Percentiles rank a stretch among this genome's conserved stretches.
Conservation (phyloP, 2,888 invertebrate genomes). For the Panopea generosa region DNA sequence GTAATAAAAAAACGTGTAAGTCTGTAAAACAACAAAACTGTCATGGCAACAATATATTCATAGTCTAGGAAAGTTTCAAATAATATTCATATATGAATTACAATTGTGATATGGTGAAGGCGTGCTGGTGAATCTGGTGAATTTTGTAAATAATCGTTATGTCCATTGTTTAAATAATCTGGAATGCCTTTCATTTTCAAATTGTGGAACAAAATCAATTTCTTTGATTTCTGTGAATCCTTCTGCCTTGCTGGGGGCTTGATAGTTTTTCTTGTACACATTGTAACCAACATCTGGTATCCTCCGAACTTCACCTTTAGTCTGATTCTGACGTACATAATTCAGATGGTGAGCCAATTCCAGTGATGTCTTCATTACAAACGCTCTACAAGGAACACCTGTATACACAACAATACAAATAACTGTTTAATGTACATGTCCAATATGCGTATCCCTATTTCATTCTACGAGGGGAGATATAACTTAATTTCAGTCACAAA, state of each 20-base stretch:
- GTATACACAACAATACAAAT: slow-evolving; percentile 28
- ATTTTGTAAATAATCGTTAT: slow-evolving; percentile 7
- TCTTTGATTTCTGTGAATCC: slow-evolving; percentile 79
- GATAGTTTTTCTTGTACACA: slow-evolving; percentile 81
- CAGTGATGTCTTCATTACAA: slow-evolving; percentile 78
- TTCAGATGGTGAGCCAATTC: slow-evolving; percentile 82
- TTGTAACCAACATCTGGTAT: slow-evolving; percentile 83
- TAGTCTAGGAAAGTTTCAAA: too few relatives aligned
- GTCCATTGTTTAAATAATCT: slow-evolving; percentile 81
- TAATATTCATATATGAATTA: too few relatives aligned
- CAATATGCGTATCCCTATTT: too few relatives aligned
- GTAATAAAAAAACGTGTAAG: too few relatives aligned
- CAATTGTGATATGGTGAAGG: too few relatives aligned
- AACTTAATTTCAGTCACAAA: too few relatives aligned
- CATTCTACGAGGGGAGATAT: too few relatives aligned
- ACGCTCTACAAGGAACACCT: slow-evolving; percentile 81
- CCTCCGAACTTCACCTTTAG: slow-evolving; percentile 76
- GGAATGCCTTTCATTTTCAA: slow-evolving; percentile 74
- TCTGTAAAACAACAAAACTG: too few relatives aligned
- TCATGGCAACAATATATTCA: too few relatives aligned
- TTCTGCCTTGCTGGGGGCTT: slow-evolving; percentile 76
- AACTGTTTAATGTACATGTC: too few relatives aligned
- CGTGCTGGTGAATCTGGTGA: too few relatives aligned
- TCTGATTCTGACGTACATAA: slow-evolving; percentile 80
- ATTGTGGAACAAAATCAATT: slow-evolving; percentile 75